Percentiles rank a stretch among this genome's conserved stretches.
phyloP scores from a whole-genome alignment of 2,888 invertebrate species.

The Altica lythri region DNA sequence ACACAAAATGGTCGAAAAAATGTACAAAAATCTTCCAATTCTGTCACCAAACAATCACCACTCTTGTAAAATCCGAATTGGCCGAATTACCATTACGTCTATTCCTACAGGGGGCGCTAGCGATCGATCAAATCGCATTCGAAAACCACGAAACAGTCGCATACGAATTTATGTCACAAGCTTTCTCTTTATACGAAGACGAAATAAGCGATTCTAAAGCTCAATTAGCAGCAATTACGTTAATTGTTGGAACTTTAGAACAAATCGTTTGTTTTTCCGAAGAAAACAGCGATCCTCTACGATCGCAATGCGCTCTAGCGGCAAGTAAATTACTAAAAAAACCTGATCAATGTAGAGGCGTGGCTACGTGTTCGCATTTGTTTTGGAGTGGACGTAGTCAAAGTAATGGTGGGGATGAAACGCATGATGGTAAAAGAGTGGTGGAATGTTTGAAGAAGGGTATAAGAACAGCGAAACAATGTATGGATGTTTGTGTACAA shows the following conservation, averaged over 20 bases:
- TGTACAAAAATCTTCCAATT: slow-evolving; percentile 98
- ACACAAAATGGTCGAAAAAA: slow-evolving; percentile 98
- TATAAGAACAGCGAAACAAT: slow-evolving; percentile 95
- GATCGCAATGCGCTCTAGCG: slow-evolving; percentile 94
- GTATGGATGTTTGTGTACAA: slow-evolving; percentile 93
- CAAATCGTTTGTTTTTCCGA: slow-evolving; percentile 93
- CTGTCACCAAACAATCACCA: slow-evolving; percentile 93
- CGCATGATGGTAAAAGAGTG: slow-evolving; percentile 89
- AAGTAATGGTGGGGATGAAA: slow-evolving; percentile 59
- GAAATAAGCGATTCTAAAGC: slow-evolving; percentile 98
- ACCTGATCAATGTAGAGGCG: slow-evolving; percentile 96
- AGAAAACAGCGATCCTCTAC: slow-evolving; percentile 95
- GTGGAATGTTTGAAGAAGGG: slow-evolving; percentile 96
- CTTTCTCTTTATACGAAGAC: slow-evolving; percentile 97
- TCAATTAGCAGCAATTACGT: slow-evolving; percentile 92
- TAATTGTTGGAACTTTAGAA: slow-evolving; percentile 94
- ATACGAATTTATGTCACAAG: slow-evolving; percentile 96
- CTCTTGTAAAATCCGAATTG: slow-evolving; percentile 91
- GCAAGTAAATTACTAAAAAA: slow-evolving; percentile 93
- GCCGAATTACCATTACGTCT: slow-evolving; percentile 91
- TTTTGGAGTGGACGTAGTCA: slow-evolving; percentile 90
- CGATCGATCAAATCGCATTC: slow-evolving; percentile 89
- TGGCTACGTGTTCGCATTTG: slow-evolving; percentile 90
- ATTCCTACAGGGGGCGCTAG: slow-evolving; percentile 94
- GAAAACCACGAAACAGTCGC: slow-evolving; percentile 96